These are phyloP conservation scores for Poecilia picta DNA, from an alignment of 2,797 vertebrate genomes.

Conservation along the genomic window DNA sequence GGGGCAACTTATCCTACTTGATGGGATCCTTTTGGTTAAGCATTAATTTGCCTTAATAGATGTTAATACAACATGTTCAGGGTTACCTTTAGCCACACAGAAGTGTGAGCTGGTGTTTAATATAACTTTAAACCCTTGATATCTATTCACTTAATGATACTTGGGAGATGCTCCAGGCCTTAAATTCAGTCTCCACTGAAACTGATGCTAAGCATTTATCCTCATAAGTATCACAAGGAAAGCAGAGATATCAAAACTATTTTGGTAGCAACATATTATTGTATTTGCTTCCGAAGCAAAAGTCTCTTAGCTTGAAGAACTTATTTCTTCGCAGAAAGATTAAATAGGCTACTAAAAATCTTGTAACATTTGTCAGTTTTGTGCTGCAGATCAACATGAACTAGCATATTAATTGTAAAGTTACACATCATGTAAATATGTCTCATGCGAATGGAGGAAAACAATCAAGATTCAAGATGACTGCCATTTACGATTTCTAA, in stretches of 20 bases:
- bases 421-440: background rate
- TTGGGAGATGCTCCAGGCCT: background rate
- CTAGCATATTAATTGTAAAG: background rate
- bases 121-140: slow-evolving; percentile 3
- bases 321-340: background rate
- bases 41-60: slow-evolving; percentile 7
- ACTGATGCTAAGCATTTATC: background rate
- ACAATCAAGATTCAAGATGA: background rate
- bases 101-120: slow-evolving; percentile 3
- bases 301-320: background rate
- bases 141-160: background rate
- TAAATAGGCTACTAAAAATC: background rate
- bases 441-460: background rate
- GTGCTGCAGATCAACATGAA: background rate
- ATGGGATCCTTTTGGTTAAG: slow-evolving; percentile 7
- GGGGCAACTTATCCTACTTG: slow-evolving; percentile 18
- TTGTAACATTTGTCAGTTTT: background rate
- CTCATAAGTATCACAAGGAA: background rate
- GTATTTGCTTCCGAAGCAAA: background rate
- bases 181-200: slow-evolving; percentile 4
- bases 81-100: slow-evolving; percentile 1
- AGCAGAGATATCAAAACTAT: background rate
- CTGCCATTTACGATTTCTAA: background rate
- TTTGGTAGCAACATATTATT: background rate
- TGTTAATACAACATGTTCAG: slow-evolving; percentile 1